Evolutionary conservation across 2,888 invertebrate genomes (phyloP).

Genomic region (Melinopterus prodromus): DNA sequence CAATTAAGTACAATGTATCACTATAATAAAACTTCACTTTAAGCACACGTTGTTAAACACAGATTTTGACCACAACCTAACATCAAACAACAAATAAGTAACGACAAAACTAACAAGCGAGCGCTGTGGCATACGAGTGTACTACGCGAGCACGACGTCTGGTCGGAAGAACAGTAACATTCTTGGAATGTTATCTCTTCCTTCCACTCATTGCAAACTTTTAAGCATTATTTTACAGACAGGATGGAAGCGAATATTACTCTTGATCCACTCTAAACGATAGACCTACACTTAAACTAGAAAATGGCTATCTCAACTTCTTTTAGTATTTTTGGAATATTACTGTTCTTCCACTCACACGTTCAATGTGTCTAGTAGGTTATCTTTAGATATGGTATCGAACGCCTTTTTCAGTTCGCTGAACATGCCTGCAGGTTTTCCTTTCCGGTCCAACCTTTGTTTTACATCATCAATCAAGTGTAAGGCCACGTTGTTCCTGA

Average conservation of each 20-base stretch:
- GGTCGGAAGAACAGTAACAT: conserved; percentile 8
- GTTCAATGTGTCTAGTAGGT: no score
- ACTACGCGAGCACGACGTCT: neutral
- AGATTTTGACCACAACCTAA: no score
- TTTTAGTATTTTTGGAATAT: conserved; percentile 17
- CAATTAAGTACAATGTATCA: conserved; percentile 6
- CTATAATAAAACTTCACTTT: conserved; percentile 15
- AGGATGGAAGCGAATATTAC: conserved; percentile 11
- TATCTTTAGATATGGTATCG: no score
- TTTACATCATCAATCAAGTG: no score
- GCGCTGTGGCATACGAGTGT: neutral
- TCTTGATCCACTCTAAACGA: conserved; percentile 10
- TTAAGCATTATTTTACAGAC: neutral
- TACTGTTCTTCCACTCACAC: conserved; percentile 17
- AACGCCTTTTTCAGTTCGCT: no score
- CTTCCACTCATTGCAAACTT: conserved; percentile 22
- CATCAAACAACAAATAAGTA: neutral
- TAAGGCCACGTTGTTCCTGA: no score
- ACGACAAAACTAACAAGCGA: neutral
- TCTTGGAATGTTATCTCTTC: conserved; percentile 7
- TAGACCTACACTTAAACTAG: neutral
- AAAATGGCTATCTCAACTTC: neutral
- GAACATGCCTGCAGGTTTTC: no score
- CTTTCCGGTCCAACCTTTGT: no score
- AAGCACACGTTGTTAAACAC: no score